Conservation (phyloP, 2,113 vertebrate species). For the Morphnarchus princeps region DNA sequence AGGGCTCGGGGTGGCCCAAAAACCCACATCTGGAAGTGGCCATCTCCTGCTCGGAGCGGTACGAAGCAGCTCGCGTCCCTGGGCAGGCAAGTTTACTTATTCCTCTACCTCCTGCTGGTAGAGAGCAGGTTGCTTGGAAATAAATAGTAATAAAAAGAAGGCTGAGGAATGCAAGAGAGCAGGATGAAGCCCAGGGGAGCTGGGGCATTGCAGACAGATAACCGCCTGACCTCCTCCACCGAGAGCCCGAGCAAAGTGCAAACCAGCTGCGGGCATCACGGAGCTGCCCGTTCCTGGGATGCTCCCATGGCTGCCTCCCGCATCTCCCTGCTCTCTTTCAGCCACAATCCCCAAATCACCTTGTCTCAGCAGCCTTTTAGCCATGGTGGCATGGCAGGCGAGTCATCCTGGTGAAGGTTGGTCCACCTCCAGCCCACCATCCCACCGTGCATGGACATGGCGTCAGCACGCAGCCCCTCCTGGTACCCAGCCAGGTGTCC, state of each 20-base stretch:
- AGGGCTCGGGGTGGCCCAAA: neutral
- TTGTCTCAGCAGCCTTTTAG: neutral
- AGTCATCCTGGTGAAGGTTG: rapidly evolving
- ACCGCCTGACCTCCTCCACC: neutral
- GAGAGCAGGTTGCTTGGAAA: neutral
- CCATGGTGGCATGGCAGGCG: rapidly evolving
- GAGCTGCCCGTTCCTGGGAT: neutral
- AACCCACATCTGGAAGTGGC: rapidly evolving
- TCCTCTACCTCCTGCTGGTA: neutral
- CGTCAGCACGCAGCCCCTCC: neutral
- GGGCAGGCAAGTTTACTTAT: neutral
- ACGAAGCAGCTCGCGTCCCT: rapidly evolving
- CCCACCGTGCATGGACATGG: rapidly evolving
- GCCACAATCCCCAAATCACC: neutral
- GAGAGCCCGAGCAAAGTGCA: neutral
- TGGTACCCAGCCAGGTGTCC: neutral
- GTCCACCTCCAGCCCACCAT: neutral
- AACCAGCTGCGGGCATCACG: neutral
- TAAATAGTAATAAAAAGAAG: neutral
- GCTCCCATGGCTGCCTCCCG: neutral
- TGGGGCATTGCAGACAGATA: neutral
- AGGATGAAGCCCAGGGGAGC: neutral
- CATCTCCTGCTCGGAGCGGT: neutral
- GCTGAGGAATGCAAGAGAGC: neutral
- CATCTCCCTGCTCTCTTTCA: neutral